A percentile compares a stretch with the other conserved stretches of the same genome.
phyloP scores from a whole-genome alignment of 2,113 vertebrate species.

The Erythrolamprus reginae region DNA sequence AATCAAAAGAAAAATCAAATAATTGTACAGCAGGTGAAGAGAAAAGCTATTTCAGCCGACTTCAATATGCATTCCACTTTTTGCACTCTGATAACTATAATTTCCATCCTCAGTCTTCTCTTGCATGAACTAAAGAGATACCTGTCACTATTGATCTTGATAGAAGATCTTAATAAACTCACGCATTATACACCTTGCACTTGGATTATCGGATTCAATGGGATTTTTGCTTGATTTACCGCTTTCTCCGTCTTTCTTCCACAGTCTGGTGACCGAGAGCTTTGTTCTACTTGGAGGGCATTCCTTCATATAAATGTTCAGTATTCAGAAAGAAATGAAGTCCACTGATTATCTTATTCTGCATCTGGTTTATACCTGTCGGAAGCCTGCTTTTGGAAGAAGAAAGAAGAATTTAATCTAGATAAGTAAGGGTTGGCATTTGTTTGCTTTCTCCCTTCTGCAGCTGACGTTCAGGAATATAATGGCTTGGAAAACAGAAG shows the following conservation, averaged over 20 bases:
- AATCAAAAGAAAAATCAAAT: slow-evolving; percentile 15
- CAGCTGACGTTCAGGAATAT: not conserved
- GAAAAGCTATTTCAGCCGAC: not conserved
- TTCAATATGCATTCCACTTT: not conserved
- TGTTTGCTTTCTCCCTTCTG: not conserved
- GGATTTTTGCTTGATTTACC: not conserved
- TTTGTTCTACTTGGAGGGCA: not conserved
- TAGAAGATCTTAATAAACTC: slow-evolving; percentile 16
- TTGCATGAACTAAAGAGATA: not conserved
- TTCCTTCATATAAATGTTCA: not conserved
- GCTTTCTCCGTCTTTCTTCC: not conserved
- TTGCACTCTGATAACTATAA: not conserved
- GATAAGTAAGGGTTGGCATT: not conserved
- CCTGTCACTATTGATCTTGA: not conserved
- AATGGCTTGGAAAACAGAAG: not conserved
- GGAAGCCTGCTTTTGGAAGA: not conserved
- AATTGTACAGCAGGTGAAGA: not conserved
- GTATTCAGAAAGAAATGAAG: not conserved
- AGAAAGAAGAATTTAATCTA: not conserved
- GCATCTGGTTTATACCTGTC: not conserved
- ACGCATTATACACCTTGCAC: not conserved
- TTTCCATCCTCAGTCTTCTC: not conserved
- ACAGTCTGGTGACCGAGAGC: not conserved
- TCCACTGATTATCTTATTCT: not conserved
- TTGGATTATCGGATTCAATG: not conserved